Evolutionary conservation across 1,140 invertebrate species (phyloP).

Genomic region (Bombus waltoni): DNA sequence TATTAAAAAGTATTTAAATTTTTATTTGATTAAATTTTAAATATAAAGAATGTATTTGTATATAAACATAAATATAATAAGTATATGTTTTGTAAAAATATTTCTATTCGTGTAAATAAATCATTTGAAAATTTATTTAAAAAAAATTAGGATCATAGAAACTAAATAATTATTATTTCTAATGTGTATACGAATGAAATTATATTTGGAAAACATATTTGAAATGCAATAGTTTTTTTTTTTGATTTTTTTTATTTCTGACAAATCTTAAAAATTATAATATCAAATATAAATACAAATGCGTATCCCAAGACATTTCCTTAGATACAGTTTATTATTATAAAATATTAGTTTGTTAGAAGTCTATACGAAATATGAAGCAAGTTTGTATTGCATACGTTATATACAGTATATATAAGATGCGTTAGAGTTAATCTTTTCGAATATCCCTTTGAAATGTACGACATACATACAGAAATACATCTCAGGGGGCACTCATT

Average conservation of each 20-base stretch:
- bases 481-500: not conserved
- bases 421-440: not conserved
- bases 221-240: not conserved
- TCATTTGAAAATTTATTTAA: too few species aligned
- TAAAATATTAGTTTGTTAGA: slow-evolving; percentile 16
- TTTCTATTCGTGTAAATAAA: too few species aligned
- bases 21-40: too few species aligned
- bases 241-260: not conserved
- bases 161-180: too few species aligned
- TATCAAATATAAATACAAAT: slow-evolving; percentile 42
- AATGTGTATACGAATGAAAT: not conserved
- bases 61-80: too few species aligned
- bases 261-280: slow-evolving; percentile 19
- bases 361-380: slow-evolving; percentile 15
- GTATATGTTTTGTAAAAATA: too few species aligned
- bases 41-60: too few species aligned
- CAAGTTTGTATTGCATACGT: slow-evolving; percentile 8
- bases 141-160: too few species aligned
- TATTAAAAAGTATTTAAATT: too few species aligned
- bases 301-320: not conserved
- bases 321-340: slow-evolving; percentile 18
- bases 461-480: slow-evolving; percentile 8
- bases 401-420: slow-evolving; percentile 24
- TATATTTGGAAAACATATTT: not conserved
- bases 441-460: not conserved